Percentiles rank a stretch among this genome's conserved stretches.
These are phyloP conservation scores for Ciconia maguari DNA, from an alignment of 2,113 vertebrate genomes.

Conservation along the genomic window DNA sequence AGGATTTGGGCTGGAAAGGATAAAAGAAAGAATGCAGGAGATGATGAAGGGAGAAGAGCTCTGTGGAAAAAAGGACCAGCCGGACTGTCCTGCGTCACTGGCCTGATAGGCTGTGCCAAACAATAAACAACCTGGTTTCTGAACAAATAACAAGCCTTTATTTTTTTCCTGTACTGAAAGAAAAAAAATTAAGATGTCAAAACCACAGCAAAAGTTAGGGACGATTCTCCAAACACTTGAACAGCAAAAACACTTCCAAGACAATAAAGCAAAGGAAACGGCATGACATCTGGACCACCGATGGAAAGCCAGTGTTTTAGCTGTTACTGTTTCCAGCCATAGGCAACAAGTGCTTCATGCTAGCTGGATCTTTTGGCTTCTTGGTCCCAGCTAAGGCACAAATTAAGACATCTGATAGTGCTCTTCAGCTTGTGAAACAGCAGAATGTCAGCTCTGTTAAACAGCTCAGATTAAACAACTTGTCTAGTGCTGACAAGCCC, in stretches of 20 bases:
- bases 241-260: neutral
- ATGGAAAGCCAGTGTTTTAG: neutral
- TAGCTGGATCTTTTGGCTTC: neutral
- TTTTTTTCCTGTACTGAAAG: neutral
- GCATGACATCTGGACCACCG: neutral
- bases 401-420: neutral
- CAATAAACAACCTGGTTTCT: neutral
- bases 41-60: neutral
- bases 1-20: neutral
- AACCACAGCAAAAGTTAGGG: neutral
- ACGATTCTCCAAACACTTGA: neutral
- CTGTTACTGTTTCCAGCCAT: neutral
- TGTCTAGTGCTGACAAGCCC: neutral
- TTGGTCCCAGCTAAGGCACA: neutral
- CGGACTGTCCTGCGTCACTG: neutral
- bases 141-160: neutral
- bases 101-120: fast-evolving
- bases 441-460: neutral
- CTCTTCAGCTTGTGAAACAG: neutral
- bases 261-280: neutral
- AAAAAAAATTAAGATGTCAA: neutral
- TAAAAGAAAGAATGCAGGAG: neutral
- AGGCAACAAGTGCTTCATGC: neutral
- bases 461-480: neutral
- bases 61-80: neutral